Conservation (phyloP, 2,888 invertebrate species). For the Agrochola lota region DNA sequence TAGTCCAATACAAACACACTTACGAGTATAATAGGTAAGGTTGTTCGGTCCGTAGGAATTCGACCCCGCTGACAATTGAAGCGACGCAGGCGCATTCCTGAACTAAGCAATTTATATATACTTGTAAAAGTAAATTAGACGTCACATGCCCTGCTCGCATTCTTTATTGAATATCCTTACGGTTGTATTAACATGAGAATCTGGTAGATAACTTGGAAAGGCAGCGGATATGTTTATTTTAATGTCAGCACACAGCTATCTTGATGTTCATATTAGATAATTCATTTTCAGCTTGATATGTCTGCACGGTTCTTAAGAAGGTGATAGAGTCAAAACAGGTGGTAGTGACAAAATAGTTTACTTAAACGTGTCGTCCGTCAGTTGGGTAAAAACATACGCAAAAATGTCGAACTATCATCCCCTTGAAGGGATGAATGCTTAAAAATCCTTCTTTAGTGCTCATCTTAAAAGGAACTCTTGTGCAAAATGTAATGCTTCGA, state of each 20-base stretch:
- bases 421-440: too few species aligned
- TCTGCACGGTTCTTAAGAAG: too few species aligned
- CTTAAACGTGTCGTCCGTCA: background rate
- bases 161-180: constrained; percentile 21
- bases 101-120: constrained; percentile 2
- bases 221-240: background rate
- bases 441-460: too few species aligned
- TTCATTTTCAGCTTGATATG: background rate
- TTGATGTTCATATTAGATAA: background rate
- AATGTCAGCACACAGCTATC: background rate
- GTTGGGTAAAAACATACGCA: background rate
- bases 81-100: constrained; percentile 31
- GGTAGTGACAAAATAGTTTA: background rate
- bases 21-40: background rate
- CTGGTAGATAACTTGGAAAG: background rate
- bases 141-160: constrained; percentile 6
- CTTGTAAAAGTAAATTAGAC: constrained; percentile 30
- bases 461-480: too few species aligned
- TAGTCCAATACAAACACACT: constrained; percentile 7
- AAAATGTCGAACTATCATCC: background rate
- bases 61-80: constrained; percentile 30
- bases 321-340: background rate
- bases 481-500: too few species aligned
- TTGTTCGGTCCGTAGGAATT: constrained; percentile 27
- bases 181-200: background rate